These are phyloP conservation scores for Setipinna tenuifilis DNA, from an alignment of 2,797 vertebrate species.

Conservation along the genomic window DNA sequence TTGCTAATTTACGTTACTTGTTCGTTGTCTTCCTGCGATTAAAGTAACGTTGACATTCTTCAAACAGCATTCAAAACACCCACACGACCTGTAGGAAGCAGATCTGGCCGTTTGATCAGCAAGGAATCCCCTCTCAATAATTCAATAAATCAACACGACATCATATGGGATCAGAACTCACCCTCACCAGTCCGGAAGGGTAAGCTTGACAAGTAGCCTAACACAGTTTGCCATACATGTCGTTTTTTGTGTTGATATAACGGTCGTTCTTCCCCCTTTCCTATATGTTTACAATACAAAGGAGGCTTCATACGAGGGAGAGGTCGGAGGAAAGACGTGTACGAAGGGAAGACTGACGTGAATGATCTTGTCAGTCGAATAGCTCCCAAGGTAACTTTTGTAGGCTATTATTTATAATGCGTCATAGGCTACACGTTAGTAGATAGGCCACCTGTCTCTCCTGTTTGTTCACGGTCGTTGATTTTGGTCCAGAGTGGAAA, in stretches of 20 bases:
- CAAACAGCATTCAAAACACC: slow-evolving; percentile 71
- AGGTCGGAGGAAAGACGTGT: slow-evolving; percentile 52
- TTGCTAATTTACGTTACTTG: not conserved
- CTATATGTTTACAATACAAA: no score
- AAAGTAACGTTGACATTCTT: not conserved
- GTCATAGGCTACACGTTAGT: not conserved
- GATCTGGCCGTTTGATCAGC: slow-evolving; percentile 30
- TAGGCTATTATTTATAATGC: not conserved
- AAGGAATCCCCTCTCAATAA: slow-evolving; percentile 83
- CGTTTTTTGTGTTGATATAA: not conserved
- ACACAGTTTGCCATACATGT: not conserved
- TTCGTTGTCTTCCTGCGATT: no score
- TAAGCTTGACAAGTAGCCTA: slow-evolving; percentile 57
- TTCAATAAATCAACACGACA: slow-evolving; percentile 85
- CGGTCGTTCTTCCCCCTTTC: no score
- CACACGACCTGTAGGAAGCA: slow-evolving; percentile 57
- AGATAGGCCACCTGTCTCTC: not conserved
- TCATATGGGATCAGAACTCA: slow-evolving; percentile 93
- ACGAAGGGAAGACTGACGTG: slow-evolving; percentile 61
- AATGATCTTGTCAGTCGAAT: slow-evolving; percentile 76
- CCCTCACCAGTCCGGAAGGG: slow-evolving; percentile 78
- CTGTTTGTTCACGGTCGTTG: not conserved
- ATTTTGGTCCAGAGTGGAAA: slow-evolving; percentile 76
- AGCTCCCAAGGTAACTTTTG: slow-evolving; percentile 71
- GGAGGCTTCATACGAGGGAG: slow-evolving; percentile 58